These are phyloP conservation scores for Cololabis saira DNA, from an alignment of 2,113 vertebrate genomes.

Conservation along the genomic window DNA sequence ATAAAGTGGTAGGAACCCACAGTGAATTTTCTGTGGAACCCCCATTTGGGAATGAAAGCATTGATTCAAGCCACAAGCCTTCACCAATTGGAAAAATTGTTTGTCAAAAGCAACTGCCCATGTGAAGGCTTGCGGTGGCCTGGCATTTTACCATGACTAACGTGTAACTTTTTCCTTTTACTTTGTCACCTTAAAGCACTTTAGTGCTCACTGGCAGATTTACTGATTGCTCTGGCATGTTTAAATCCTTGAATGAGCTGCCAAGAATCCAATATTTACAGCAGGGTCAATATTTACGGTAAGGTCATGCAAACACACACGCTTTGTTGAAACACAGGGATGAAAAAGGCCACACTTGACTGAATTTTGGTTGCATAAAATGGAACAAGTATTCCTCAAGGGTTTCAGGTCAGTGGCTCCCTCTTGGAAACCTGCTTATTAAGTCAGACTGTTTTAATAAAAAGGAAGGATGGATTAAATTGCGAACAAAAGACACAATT, in stretches of 20 bases:
- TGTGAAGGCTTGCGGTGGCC: neutral
- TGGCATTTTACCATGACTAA: neutral
- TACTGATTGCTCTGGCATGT: constrained; percentile 1
- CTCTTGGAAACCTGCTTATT: constrained; percentile 51
- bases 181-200: neutral
- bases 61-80: neutral
- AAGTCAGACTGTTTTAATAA: constrained; percentile 29
- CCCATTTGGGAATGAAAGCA: neutral
- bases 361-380: constrained; percentile 49
- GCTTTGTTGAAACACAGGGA: constrained; percentile 40
- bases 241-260: constrained; percentile 11
- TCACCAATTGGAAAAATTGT: neutral
- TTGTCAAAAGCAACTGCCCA: constrained; percentile 19
- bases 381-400: constrained; percentile 26
- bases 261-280: constrained; percentile 22
- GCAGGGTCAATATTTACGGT: constrained; percentile 19
- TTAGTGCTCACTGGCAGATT: constrained; percentile 6
- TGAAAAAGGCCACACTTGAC: constrained; percentile 50
- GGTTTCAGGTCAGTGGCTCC: constrained; percentile 55
- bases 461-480: constrained; percentile 30
- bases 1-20: constrained; percentile 3
- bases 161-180: constrained; percentile 4
- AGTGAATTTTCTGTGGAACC: constrained; percentile 3
- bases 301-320: constrained; percentile 45
- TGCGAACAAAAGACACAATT: constrained; percentile 10